Conservation (phyloP, 2,113 vertebrate species). For the Mormyrus iriodes region DNA sequence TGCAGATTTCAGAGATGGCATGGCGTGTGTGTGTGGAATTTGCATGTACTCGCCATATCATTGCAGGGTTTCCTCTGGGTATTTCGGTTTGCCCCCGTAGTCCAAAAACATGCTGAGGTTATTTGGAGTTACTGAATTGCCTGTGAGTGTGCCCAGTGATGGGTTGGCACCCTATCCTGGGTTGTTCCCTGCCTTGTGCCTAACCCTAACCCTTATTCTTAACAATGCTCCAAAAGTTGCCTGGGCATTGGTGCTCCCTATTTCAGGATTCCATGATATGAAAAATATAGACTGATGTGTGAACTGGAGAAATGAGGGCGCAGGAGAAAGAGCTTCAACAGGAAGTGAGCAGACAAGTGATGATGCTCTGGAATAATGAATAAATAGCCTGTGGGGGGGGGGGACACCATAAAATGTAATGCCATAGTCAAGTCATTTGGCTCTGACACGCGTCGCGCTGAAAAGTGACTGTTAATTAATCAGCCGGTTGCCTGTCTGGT, state of each 20-base stretch:
- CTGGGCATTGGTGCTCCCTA: background rate
- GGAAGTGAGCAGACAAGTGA: background rate
- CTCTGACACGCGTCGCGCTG: background rate
- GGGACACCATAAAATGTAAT: background rate
- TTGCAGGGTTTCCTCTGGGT: background rate
- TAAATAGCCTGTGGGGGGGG: background rate
- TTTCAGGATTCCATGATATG: background rate
- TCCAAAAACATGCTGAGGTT: background rate
- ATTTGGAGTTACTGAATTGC: background rate
- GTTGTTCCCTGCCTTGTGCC: too few species aligned
- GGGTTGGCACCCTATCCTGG: background rate
- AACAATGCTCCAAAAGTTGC: background rate
- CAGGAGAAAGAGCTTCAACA: background rate
- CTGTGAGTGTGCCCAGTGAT: background rate
- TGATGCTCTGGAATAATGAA: background rate
- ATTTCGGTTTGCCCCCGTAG: background rate
- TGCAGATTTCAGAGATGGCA: background rate
- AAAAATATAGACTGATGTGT: background rate
- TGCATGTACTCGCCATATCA: background rate
- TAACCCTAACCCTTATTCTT: background rate
- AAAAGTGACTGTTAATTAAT: background rate
- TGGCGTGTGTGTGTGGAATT: background rate
- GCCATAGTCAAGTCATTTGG: background rate
- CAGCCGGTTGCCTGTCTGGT: background rate
- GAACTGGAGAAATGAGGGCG: background rate